phyloP scores from a whole-genome alignment of 2,888 invertebrate species.

The Heteromurus nitidus region DNA sequence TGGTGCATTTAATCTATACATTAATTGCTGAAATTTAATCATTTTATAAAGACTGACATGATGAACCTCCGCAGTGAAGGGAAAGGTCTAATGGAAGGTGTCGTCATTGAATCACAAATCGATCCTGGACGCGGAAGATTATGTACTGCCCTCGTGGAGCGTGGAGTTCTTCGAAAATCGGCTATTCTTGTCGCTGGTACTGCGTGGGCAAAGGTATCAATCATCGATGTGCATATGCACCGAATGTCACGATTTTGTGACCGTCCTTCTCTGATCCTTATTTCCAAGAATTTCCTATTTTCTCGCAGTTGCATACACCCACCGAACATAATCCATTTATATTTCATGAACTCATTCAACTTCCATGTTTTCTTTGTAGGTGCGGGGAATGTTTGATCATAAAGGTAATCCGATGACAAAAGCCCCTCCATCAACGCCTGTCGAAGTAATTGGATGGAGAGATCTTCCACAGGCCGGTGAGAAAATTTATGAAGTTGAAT shows the following conservation, averaged over 20 bases:
- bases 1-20: background rate
- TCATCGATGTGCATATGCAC: background rate
- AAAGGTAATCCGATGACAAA: conserved; percentile 81
- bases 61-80: conserved; percentile 91
- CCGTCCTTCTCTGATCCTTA: too few species aligned
- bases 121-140: conserved; percentile 86
- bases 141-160: conserved; percentile 88
- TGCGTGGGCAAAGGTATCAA: conserved; percentile 85
- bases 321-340: conserved; percentile 5
- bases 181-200: conserved; percentile 87
- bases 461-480: conserved; percentile 93
- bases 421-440: conserved; percentile 88
- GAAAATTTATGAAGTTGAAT: conserved; percentile 86
- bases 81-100: conserved; percentile 89
- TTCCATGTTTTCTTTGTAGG: conserved; percentile 73
- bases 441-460: conserved; percentile 93
- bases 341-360: background rate
- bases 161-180: conserved; percentile 89
- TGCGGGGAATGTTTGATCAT: conserved; percentile 87
- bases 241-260: too few species aligned
- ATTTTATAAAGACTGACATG: conserved; percentile 85
- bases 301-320: too few species aligned
- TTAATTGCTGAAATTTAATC: background rate
- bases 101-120: conserved; percentile 89
- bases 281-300: too few species aligned